Percentiles rank a stretch among this genome's conserved stretches.
Evolutionary conservation across 2,797 vertebrate species (phyloP).

Genomic region (Bucorvus abyssinicus): DNA sequence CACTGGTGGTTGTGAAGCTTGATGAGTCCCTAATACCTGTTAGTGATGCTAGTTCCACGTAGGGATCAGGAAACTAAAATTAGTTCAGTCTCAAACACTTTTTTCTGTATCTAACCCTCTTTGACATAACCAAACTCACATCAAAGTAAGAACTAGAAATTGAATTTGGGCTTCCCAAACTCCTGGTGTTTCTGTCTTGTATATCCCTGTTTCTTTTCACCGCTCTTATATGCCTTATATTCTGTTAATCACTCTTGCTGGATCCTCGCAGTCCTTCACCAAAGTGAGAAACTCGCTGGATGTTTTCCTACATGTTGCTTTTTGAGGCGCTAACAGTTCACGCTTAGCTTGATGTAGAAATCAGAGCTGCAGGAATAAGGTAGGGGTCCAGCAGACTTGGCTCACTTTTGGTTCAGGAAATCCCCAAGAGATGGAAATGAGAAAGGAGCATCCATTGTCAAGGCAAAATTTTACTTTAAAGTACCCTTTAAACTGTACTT

Average conservation of each 20-base stretch:
- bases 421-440: neutral
- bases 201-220: neutral
- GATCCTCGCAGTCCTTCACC: neutral
- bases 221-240: neutral
- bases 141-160: neutral
- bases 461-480: neutral
- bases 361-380: neutral
- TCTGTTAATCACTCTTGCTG: neutral
- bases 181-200: neutral
- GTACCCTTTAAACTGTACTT: neutral
- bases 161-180: neutral
- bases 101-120: neutral
- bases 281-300: neutral
- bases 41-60: neutral
- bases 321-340: neutral
- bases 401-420: neutral
- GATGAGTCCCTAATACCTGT: slow-evolving; percentile 39
- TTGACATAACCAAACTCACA: neutral
- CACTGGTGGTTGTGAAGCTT: neutral
- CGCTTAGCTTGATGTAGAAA: neutral
- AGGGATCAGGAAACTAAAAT: slow-evolving; percentile 47
- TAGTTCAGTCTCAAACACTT: neutral
- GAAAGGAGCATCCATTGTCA: neutral
- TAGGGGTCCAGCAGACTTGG: neutral
- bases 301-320: neutral